A percentile compares a stretch with the other conserved stretches of the same genome.
phyloP scores from a whole-genome alignment of 1,140 invertebrate species.

The Camponotus pennsylvanicus region DNA sequence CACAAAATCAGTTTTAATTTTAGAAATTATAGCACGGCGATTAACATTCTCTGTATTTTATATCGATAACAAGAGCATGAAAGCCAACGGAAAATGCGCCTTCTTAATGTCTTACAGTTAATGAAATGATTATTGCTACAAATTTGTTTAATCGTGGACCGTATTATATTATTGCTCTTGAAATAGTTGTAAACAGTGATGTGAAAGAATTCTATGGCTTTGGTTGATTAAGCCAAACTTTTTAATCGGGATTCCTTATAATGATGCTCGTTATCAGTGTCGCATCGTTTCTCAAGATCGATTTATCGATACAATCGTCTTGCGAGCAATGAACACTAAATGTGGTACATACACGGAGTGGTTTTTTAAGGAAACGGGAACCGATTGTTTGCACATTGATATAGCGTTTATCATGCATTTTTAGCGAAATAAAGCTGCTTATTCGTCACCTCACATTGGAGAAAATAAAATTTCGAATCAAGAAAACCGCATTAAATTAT shows the following conservation, averaged over 20 bases:
- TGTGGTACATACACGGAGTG: constrained; percentile 56
- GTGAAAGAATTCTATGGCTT: constrained; percentile 29
- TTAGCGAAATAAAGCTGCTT: not conserved
- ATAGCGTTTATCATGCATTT: constrained; percentile 11
- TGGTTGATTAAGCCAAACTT: not conserved
- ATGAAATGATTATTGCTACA: constrained; percentile 62
- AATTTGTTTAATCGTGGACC: constrained; percentile 33
- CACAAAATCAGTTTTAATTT: not conserved
- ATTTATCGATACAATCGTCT: constrained; percentile 27
- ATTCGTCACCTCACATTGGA: not conserved
- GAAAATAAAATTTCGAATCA: not conserved
- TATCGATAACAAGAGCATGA: not conserved
- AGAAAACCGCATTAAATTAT: constrained; percentile 20
- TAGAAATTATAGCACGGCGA: not conserved
- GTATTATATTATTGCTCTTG: constrained; percentile 66
- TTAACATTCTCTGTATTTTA: not conserved
- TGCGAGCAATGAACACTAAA: constrained; percentile 70
- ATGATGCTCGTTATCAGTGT: constrained; percentile 9
- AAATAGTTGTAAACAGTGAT: constrained; percentile 17
- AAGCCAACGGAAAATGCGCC: not conserved
- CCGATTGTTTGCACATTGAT: constrained; percentile 36
- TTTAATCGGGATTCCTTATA: not conserved
- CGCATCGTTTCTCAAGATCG: constrained; percentile 33
- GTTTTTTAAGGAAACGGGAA: constrained; percentile 29
- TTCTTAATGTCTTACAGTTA: not conserved